phyloP scores from a whole-genome alignment of 2,113 vertebrate species.

The Carettochelys insculpta region DNA sequence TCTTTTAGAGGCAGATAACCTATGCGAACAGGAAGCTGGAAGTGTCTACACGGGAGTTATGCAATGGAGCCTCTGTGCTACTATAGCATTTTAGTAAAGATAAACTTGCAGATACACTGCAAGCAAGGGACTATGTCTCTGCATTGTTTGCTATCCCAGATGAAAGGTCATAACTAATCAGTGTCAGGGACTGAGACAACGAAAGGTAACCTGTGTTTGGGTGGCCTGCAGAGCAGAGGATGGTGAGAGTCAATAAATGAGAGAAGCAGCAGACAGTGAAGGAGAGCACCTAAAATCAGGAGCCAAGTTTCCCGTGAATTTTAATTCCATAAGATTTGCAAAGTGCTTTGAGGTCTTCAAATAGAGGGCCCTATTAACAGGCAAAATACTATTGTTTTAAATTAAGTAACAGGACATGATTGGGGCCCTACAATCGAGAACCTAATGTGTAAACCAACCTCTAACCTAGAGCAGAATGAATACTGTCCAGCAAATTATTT shows the following conservation, averaged over 20 bases:
- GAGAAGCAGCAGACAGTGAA: conserved; percentile 14
- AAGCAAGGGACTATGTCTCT: conserved; percentile 45
- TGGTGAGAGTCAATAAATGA: conserved; percentile 22
- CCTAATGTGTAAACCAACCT: neutral
- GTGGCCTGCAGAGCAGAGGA: conserved; percentile 41
- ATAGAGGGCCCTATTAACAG: neutral
- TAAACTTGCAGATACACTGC: conserved; percentile 15
- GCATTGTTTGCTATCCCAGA: conserved; percentile 53
- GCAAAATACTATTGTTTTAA: neutral
- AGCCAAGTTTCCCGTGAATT: too few species aligned
- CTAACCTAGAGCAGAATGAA: neutral
- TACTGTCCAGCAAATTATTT: neutral
- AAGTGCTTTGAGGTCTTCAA: neutral
- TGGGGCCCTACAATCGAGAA: too few species aligned
- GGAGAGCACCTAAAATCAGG: neutral
- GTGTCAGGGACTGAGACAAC: conserved; percentile 47
- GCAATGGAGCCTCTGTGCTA: neutral
- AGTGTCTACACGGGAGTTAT: neutral
- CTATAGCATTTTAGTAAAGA: neutral
- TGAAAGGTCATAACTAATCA: neutral
- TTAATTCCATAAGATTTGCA: too few species aligned
- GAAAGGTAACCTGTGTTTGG: conserved; percentile 58
- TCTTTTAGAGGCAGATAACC: neutral
- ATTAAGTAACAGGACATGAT: neutral
- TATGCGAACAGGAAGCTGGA: too few species aligned